Base-by-base conservation (phyloP, 1,140 invertebrate species). In the Dryas iulia region DNA sequence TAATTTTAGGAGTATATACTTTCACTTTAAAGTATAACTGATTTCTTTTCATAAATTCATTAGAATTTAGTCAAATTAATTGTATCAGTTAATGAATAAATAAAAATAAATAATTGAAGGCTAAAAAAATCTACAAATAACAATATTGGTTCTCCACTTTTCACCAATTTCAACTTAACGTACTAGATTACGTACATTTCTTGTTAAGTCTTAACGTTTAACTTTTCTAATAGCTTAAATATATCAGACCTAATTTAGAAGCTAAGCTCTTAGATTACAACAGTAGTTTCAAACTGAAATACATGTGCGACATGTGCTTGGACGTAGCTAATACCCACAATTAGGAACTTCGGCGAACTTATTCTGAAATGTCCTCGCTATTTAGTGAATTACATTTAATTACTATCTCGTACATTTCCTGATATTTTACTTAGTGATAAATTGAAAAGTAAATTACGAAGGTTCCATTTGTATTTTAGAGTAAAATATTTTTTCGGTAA, bases 291-390 rank as follows among this genome's bases (percentile, higher is more conserved):
- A 54, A 56, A 56, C 52, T 63, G 52, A 33, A 18, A 56, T 33
- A 63, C 61, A 63, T 33, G 39, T 52, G 61, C 60, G 63, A 74
- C 81, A 78, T 75, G 59, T 81, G 73, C 67, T 67, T 58, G 59
- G 52, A 52, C 59, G 59, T 56, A 25, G 59, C 47, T 66, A 69
- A 73, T 73, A 59, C 52, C 67, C 72, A 71, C 76, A 77, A 75
- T 79, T 79, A 76, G 69, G 67, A 70, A 63, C 59, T 69, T 62
- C 18, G 47, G 11, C 18, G 28, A 24, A 53, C 28, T 33, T 47
- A 35, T 57, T 47, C 54, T 58, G 33, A 58, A 58, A 65, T 58
- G 31, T 65, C 33, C 53, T n/a, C 26, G 31, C 53, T 58, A 39
- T 58, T 65, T 26, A 25, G 23, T 58, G 4, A 58, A 64, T 54